A percentile compares a stretch with the other conserved stretches of the same genome.
phyloP scores from a whole-genome alignment of 2,888 invertebrate genomes.

The Leucophora obtusa region DNA sequence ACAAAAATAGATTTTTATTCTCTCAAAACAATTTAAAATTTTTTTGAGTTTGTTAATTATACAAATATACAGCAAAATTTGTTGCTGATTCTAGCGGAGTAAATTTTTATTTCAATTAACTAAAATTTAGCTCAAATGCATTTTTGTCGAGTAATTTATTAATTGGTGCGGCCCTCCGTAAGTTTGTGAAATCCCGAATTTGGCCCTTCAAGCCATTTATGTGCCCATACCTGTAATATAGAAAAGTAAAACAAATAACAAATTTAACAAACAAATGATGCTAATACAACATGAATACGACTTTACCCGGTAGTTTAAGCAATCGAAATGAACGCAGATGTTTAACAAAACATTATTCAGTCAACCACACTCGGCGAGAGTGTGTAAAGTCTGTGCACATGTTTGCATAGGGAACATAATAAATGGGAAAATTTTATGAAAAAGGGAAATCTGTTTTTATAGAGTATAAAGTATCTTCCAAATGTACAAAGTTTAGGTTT shows the following conservation, averaged over 20 bases:
- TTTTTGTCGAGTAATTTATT: no score
- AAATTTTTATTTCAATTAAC: no score
- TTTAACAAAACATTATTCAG: slow-evolving; percentile 17
- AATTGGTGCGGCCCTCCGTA: no score
- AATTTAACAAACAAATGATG: slow-evolving; percentile 58
- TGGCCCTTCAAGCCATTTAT: no score
- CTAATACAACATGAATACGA: slow-evolving; percentile 47
- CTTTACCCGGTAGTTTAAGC: not conserved
- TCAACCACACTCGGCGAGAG: not conserved
- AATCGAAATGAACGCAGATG: slow-evolving; percentile 44
- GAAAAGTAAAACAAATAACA: slow-evolving; percentile 44
- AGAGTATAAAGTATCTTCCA: slow-evolving; percentile 57
- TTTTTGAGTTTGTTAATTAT: no score
- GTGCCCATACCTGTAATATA: no score
- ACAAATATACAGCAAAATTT: no score
- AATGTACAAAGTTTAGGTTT: slow-evolving; percentile 52
- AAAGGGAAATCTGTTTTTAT: slow-evolving; percentile 52
- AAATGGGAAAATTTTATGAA: not conserved
- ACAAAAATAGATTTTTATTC: no score
- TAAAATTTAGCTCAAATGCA: no score
- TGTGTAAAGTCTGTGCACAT: not conserved
- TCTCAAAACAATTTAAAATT: no score
- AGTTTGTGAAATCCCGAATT: no score
- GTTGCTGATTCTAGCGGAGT: no score
- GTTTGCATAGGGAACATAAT: not conserved